phyloP scores from a whole-genome alignment of 2,888 invertebrate species.

The Drymonia ruficornis region DNA sequence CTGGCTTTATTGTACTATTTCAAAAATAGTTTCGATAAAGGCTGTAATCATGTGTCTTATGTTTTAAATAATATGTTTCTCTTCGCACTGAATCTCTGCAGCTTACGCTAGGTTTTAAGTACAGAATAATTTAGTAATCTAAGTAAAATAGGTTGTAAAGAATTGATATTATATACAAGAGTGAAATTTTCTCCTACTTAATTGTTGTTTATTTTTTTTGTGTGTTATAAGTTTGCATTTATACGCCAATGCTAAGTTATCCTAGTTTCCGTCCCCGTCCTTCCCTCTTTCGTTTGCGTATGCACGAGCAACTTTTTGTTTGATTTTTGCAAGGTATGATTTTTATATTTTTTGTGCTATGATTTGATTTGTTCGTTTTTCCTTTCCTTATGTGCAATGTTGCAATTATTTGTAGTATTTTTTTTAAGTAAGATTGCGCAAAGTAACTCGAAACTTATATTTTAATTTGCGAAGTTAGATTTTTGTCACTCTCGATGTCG shows the following conservation, averaged over 20 bases:
- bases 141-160: slow-evolving; percentile 70
- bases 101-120: slow-evolving; percentile 68
- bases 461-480: no score
- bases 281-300: slow-evolving; percentile 51
- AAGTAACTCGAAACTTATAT: no score
- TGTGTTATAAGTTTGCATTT: slow-evolving; percentile 52
- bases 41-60: slow-evolving; percentile 48
- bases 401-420: not conserved
- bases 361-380: slow-evolving; percentile 19
- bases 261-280: slow-evolving; percentile 68
- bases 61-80: slow-evolving; percentile 38
- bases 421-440: no score
- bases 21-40: slow-evolving; percentile 76
- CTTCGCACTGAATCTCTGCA: slow-evolving; percentile 53
- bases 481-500: no score
- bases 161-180: slow-evolving; percentile 62
- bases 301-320: slow-evolving; percentile 74
- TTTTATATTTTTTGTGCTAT: slow-evolving; percentile 51
- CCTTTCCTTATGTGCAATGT: slow-evolving; percentile 15
- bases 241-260: slow-evolving; percentile 44
- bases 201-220: slow-evolving; percentile 54
- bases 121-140: slow-evolving; percentile 57
- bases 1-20: slow-evolving; percentile 77
- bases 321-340: slow-evolving; percentile 72
- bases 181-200: slow-evolving; percentile 53